Conservation (phyloP, 2,113 vertebrate species). For the Ceuthmochares aereus region DNA sequence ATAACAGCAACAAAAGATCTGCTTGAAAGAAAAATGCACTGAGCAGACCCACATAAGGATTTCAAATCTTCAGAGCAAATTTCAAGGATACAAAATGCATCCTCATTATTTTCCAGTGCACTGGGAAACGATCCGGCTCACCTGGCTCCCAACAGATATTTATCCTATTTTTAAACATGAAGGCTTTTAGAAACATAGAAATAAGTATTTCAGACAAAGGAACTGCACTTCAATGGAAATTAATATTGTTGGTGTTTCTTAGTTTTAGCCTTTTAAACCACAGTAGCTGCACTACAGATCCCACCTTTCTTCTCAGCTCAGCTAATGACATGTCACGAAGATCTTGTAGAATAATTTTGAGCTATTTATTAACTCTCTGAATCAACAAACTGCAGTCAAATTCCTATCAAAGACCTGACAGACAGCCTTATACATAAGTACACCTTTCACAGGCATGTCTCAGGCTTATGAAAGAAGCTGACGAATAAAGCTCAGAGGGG, state of each 20-base stretch:
- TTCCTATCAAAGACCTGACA: not conserved
- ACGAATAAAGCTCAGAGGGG: not conserved
- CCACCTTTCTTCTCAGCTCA: not conserved
- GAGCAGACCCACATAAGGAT: not conserved
- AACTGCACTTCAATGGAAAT: not conserved
- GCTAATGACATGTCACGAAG: not conserved
- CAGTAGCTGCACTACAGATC: not conserved
- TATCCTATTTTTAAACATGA: not conserved
- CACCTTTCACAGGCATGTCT: not conserved
- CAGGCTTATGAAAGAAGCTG: not conserved
- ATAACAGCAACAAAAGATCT: not conserved
- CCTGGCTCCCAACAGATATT: not conserved
- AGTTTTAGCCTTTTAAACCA: not conserved
- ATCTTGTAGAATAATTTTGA: not conserved
- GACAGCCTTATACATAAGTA: not conserved
- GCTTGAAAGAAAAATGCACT: not conserved
- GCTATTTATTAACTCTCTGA: constrained; percentile 2
- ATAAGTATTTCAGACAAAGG: not conserved
- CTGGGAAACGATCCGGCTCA: not conserved
- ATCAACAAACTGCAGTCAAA: constrained; percentile 33
- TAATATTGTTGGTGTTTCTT: not conserved
- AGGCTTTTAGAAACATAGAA: not conserved
- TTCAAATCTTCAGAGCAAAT: not conserved
- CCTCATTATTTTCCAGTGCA: not conserved
- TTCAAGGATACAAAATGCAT: not conserved